These are phyloP conservation scores for Himantopus leucocephalus DNA, from an alignment of 2,113 vertebrate genomes.

Conservation along the genomic window DNA sequence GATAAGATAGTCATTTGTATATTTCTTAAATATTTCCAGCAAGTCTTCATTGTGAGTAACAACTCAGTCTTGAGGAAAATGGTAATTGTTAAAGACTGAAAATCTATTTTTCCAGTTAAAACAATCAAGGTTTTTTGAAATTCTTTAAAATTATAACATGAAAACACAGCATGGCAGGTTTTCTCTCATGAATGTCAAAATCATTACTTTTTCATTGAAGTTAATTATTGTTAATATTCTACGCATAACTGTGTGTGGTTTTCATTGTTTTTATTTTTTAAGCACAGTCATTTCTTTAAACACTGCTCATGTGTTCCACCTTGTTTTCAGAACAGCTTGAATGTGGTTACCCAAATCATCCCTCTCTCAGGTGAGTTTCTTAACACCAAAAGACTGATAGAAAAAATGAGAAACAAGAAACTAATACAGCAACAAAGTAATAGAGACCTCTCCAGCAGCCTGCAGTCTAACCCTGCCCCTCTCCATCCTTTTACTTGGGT, in stretches of 20 bases:
- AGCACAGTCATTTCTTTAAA: not conserved
- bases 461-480: not conserved
- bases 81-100: not conserved
- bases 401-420: not conserved
- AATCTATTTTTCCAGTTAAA: not conserved
- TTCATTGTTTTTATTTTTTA: not conserved
- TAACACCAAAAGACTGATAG: not conserved
- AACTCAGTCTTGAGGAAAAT: not conserved
- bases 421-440: not conserved
- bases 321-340: not conserved
- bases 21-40: not conserved
- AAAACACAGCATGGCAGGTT: not conserved
- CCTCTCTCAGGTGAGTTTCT: not conserved
- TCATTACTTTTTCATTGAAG: not conserved
- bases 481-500: not conserved
- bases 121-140: not conserved
- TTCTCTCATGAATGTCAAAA: not conserved
- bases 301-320: not conserved
- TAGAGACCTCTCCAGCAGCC: not conserved
- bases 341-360: not conserved
- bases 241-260: not conserved
- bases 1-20: not conserved
- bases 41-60: not conserved
- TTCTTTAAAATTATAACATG: not conserved
- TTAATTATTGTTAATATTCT: not conserved